Evolutionary conservation across 2,888 invertebrate species (phyloP).

Genomic region (Nomada hirtipes): DNA sequence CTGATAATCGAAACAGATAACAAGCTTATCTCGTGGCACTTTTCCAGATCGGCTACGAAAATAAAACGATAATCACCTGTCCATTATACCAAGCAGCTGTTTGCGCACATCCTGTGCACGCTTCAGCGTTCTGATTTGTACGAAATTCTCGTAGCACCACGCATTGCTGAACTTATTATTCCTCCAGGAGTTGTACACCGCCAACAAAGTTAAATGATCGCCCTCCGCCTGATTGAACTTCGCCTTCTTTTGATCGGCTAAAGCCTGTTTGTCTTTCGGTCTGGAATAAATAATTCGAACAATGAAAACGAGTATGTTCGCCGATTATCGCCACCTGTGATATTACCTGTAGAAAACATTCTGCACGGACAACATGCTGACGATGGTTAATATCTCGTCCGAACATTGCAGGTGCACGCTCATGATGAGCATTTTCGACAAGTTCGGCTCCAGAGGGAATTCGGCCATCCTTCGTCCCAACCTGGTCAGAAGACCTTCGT

Average conservation of each 20-base stretch:
- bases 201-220: slow-evolving; percentile 98
- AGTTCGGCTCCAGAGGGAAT: slow-evolving; percentile 98
- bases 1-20: slow-evolving; percentile 83
- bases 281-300: slow-evolving; percentile 82
- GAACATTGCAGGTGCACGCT: slow-evolving; percentile 98
- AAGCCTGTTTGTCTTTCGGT: slow-evolving; percentile 97
- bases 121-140: slow-evolving; percentile 98
- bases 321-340: too few species aligned
- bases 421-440: slow-evolving; percentile 99
- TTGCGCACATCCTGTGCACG: slow-evolving; percentile 99
- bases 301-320: slow-evolving; percentile 8
- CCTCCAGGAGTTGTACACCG: slow-evolving; percentile 99
- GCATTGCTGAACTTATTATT: slow-evolving; percentile 99
- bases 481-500: slow-evolving; percentile 92
- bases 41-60: not conserved
- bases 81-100: slow-evolving; percentile 98
- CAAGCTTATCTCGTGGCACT: not conserved
- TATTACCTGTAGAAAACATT: slow-evolving; percentile 95
- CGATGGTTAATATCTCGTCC: slow-evolving; percentile 99
- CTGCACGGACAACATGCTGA: slow-evolving; percentile 99
- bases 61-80: slow-evolving; percentile 86
- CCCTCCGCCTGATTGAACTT: slow-evolving; percentile 99
- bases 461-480: slow-evolving; percentile 98
- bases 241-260: slow-evolving; percentile 99
- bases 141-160: slow-evolving; percentile 99